phyloP scores from a whole-genome alignment of 1,140 invertebrate species.

The Linepithema humile region DNA sequence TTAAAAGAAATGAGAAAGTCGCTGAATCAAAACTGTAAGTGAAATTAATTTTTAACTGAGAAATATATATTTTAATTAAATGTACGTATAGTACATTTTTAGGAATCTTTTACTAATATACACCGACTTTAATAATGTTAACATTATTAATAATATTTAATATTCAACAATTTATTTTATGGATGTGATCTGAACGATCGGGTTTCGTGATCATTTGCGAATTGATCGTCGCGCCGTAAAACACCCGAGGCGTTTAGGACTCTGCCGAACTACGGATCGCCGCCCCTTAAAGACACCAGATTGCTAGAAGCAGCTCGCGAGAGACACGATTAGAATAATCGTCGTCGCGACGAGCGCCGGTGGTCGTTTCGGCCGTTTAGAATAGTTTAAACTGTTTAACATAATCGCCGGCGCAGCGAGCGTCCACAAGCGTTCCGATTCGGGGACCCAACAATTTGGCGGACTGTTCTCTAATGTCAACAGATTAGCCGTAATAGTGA shows the following conservation, averaged over 20 bases:
- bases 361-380: constrained; percentile 60
- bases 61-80: neutral
- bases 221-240: constrained; percentile 52
- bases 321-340: constrained; percentile 78
- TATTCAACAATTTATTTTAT: neutral
- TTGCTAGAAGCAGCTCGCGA: constrained; percentile 51
- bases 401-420: constrained; percentile 74
- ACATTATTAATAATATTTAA: too few species aligned
- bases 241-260: constrained; percentile 30
- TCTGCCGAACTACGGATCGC: constrained; percentile 23
- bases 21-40: neutral
- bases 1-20: neutral
- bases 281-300: constrained; percentile 57
- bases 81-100: neutral
- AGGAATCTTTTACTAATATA: neutral
- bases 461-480: constrained; percentile 82
- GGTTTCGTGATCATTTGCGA: constrained; percentile 50
- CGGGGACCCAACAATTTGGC: constrained; percentile 76
- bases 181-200: neutral
- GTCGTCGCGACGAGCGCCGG: constrained; percentile 36
- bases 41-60: neutral
- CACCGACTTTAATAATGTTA: neutral
- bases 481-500: constrained; percentile 84
- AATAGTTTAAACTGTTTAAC: constrained; percentile 82
- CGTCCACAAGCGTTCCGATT: constrained; percentile 49